Conservation (phyloP, 2,888 invertebrate genomes). For the Dendrolimus pini region DNA sequence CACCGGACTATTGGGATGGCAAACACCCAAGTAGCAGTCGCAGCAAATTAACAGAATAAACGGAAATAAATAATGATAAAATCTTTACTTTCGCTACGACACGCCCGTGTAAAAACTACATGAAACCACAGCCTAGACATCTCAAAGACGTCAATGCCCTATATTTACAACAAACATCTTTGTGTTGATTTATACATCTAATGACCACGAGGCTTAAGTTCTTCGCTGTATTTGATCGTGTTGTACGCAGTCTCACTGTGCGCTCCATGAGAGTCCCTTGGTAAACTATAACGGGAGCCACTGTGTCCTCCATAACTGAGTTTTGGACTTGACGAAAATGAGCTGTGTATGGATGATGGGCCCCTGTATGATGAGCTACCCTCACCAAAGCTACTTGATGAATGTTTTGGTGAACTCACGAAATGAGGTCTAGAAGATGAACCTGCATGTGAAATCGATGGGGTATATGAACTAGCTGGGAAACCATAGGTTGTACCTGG, state of each 20-base stretch:
- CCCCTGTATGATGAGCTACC: slow-evolving; percentile 50
- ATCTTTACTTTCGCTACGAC: slow-evolving; percentile 27
- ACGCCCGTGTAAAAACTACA: slow-evolving; percentile 18
- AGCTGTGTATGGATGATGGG: slow-evolving; percentile 40
- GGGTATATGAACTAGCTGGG: slow-evolving; percentile 40
- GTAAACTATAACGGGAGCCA: slow-evolving; percentile 35
- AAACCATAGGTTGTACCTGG: slow-evolving; percentile 49
- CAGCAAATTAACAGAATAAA: slow-evolving; percentile 48
- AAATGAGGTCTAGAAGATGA: slow-evolving; percentile 55
- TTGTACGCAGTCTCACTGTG: slow-evolving; percentile 63
- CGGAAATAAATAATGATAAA: slow-evolving; percentile 42
- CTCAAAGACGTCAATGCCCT: slow-evolving; percentile 23
- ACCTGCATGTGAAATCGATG: slow-evolving; percentile 42
- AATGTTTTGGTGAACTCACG: slow-evolving; percentile 41
- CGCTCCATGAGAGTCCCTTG: slow-evolving; percentile 55
- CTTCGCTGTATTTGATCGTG: slow-evolving; percentile 71
- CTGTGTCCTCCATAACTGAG: slow-evolving; percentile 45
- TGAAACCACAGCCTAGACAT: slow-evolving; percentile 19
- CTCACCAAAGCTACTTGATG: slow-evolving; percentile 40
- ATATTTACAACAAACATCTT: slow-evolving; percentile 39
- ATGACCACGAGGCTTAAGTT: slow-evolving; percentile 54
- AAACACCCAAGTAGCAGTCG: slow-evolving; percentile 21
- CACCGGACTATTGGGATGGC: neutral
- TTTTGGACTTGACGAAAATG: slow-evolving; percentile 54
- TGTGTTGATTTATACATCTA: slow-evolving; percentile 21